Conservation (phyloP, 2,888 invertebrate genomes). For the Monopis laevigella region DNA sequence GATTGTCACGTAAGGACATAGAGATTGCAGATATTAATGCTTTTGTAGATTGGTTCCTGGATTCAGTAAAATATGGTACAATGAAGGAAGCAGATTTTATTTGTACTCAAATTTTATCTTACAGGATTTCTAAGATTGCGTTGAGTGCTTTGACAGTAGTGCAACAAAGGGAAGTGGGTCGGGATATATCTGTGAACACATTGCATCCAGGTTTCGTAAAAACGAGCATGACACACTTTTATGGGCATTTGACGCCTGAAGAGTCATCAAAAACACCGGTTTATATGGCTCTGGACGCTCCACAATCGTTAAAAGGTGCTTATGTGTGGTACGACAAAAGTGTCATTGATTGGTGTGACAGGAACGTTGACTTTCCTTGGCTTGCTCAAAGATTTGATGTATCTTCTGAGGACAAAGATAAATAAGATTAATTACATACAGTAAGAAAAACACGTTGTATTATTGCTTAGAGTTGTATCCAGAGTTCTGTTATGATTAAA, state of each 20-base stretch:
- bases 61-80: constrained; percentile 22
- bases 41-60: constrained; percentile 26
- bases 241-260: constrained; percentile 19
- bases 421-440: no score
- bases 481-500: no score
- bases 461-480: no score
- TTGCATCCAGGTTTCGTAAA: constrained; percentile 27
- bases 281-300: constrained; percentile 24
- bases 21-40: constrained; percentile 22
- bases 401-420: background rate
- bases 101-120: constrained; percentile 18
- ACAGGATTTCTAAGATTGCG: constrained; percentile 26
- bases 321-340: constrained; percentile 26
- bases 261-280: constrained; percentile 21
- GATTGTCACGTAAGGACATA: constrained; percentile 21
- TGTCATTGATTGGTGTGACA: constrained; percentile 11
- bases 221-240: constrained; percentile 24
- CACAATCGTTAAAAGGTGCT: constrained; percentile 24
- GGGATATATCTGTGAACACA: constrained; percentile 25
- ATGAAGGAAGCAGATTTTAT: constrained; percentile 23
- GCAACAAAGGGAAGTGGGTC: constrained; percentile 23
- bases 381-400: background rate
- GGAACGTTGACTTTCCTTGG: background rate
- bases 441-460: no score
- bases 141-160: constrained; percentile 23